Evolutionary conservation across 2,888 invertebrate genomes (phyloP), one percentile per base, ranked within the genome.

Genomic region (Drosophila kambysellisi): DNA sequence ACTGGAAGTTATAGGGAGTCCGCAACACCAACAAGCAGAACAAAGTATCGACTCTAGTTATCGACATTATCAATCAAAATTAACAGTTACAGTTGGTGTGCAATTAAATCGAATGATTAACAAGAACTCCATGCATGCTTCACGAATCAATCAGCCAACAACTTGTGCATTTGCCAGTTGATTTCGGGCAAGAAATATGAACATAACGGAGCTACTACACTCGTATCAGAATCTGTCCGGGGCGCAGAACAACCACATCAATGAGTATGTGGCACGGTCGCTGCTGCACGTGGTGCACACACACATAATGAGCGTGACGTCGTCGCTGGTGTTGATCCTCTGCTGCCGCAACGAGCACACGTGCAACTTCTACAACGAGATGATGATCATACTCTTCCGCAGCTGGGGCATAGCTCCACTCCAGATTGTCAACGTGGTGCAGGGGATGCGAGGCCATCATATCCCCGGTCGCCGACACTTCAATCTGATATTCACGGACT

Each of bases 401-500:
- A 63, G 62, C 20, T 88, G 83, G 86, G 78, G 81, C 37, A 67
- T 82, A 9, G 75, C 79, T 0, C 85, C 81, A 12, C 58, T 89
- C 0, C 90, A 91, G 66, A 85, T 91, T 20, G 82, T 91, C 2
- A 72, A 73, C 5, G 82, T 88, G 30, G 57, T 73, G 30, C 66
- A 61, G 12, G 67, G 67, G 0, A 30, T 61, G 3, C 39, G 48
- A 9, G 60, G 65, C 0, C 72, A 30, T 0, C 54, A 64, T 6
- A 58, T 87, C 0, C 64, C 76, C 0, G 89, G 87, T 0, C 83
- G 85, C 0, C 53, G 88, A 29, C 74, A 85, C 20, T 85, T 69
- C 35, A 87, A 87, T 50, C 64, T 87, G 1, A 81, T 87, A 48
- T 91, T 91, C 51, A 79, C 88, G 1, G 92, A 92, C 58, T 91